Evolutionary conservation across 2,113 vertebrate genomes (phyloP).

Genomic region (Pica pica): DNA sequence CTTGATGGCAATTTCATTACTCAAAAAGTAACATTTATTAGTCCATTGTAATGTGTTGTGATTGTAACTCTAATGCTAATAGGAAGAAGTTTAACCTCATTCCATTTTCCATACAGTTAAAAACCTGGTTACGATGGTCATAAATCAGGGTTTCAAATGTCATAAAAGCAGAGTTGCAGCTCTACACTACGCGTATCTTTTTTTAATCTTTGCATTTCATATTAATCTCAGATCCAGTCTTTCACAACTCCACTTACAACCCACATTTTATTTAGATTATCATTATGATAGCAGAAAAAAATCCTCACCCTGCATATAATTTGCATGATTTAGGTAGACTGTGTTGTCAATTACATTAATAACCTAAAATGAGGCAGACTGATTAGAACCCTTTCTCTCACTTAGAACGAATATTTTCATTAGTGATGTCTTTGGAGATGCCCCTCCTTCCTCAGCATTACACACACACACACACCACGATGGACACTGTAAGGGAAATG

Average conservation of each 20-base stretch:
- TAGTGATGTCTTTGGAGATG: neutral
- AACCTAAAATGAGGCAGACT: constrained; percentile 44
- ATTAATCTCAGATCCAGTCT: constrained; percentile 57
- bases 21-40: constrained; percentile 76
- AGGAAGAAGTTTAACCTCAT: constrained; percentile 70
- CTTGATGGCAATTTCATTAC: constrained; percentile 68
- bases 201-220: constrained; percentile 19
- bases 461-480: neutral
- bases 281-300: constrained; percentile 46
- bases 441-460: neutral
- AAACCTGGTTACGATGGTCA: constrained; percentile 56
- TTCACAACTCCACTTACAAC: constrained; percentile 40
- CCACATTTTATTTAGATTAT: constrained; percentile 61
- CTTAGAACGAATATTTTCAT: constrained; percentile 28
- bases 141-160: constrained; percentile 68
- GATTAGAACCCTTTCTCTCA: constrained; percentile 54
- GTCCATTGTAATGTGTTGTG: constrained; percentile 63
- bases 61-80: constrained; percentile 65
- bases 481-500: neutral
- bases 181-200: neutral
- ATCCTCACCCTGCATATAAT: constrained; percentile 50
- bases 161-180: constrained; percentile 44
- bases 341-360: constrained; percentile 63
- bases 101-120: constrained; percentile 66
- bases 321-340: constrained; percentile 57